Evolutionary conservation across 2,888 invertebrate species (phyloP).

Genomic region (Drosophila paranaensis): DNA sequence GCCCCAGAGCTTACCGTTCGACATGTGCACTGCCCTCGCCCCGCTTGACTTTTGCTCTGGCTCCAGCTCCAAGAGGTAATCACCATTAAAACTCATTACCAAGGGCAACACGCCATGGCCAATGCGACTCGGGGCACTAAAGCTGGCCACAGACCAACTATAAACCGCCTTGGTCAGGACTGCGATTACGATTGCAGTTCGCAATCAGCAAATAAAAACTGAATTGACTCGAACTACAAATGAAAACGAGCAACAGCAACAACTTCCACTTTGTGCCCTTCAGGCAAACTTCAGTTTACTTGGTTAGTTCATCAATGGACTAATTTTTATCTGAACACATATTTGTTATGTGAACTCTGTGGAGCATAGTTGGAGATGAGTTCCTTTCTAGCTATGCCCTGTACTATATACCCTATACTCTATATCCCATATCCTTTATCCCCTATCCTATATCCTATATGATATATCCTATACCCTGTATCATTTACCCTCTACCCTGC

Average conservation of each 20-base stretch:
- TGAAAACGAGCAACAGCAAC: slow-evolving; percentile 2
- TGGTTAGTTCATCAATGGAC: not conserved
- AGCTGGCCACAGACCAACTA: slow-evolving; percentile 33
- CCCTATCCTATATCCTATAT: not conserved
- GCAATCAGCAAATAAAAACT: slow-evolving; percentile 4
- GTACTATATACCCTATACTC: not conserved
- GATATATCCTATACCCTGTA: not conserved
- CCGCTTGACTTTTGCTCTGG: slow-evolving; percentile 21
- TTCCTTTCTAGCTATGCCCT: not conserved
- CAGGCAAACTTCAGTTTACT: slow-evolving; percentile 10
- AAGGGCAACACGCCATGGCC: slow-evolving; percentile 50
- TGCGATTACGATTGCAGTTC: slow-evolving; percentile 24
- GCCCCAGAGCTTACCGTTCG: slow-evolving; percentile 46
- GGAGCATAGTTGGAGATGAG: not conserved
- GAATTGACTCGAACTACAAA: slow-evolving; percentile 7
- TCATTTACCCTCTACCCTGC: not conserved
- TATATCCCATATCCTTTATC: not conserved
- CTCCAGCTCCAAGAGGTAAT: slow-evolving; percentile 61
- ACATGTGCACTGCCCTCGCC: slow-evolving; percentile 17
- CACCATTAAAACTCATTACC: slow-evolving; percentile 82
- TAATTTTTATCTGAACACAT: not conserved
- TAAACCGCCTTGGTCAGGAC: slow-evolving; percentile 30
- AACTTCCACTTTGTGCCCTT: slow-evolving; percentile 5
- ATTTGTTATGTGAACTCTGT: not conserved
- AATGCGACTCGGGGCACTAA: slow-evolving; percentile 35